These are phyloP conservation scores for Brassicogethes aeneus DNA, from an alignment of 2,888 invertebrate genomes.

Conservation along the genomic window DNA sequence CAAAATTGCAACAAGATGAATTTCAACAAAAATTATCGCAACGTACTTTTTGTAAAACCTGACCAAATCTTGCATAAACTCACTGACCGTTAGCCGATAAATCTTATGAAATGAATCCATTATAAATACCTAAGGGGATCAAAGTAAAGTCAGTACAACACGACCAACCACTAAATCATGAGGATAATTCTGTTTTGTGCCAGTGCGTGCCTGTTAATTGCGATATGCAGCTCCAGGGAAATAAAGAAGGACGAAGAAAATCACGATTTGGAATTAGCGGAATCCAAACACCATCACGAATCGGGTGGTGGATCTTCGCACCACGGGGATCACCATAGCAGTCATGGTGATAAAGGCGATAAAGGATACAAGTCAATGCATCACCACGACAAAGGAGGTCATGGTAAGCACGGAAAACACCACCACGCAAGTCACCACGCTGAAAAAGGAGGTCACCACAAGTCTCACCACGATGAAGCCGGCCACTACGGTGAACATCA, in stretches of 20 bases:
- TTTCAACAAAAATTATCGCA: background rate
- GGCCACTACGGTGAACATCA: constrained; percentile 70
- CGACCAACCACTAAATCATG: constrained; percentile 19
- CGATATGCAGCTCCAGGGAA: constrained; percentile 28
- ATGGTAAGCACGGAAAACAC: constrained; percentile 66
- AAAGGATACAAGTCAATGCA: constrained; percentile 68
- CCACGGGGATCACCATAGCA: constrained; percentile 57
- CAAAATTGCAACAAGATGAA: background rate
- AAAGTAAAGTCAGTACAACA: background rate
- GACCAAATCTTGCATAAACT: background rate
- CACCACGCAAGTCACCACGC: constrained; percentile 69
- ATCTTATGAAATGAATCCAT: background rate
- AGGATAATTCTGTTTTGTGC: constrained; percentile 30
- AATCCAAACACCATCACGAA: constrained; percentile 45
- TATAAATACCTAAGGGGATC: background rate
- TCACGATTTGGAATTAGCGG: constrained; percentile 45
- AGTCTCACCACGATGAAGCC: constrained; percentile 69
- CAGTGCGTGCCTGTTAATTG: constrained; percentile 29
- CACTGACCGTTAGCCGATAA: background rate
- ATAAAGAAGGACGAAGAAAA: constrained; percentile 30
- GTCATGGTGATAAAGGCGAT: constrained; percentile 67
- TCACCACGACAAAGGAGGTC: constrained; percentile 70
- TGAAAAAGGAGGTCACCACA: constrained; percentile 72
- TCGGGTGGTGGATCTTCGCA: constrained; percentile 62
- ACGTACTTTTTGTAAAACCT: background rate